Evolutionary conservation across 2,113 vertebrate genomes (phyloP).

Genomic region (Semnornis frantzii): DNA sequence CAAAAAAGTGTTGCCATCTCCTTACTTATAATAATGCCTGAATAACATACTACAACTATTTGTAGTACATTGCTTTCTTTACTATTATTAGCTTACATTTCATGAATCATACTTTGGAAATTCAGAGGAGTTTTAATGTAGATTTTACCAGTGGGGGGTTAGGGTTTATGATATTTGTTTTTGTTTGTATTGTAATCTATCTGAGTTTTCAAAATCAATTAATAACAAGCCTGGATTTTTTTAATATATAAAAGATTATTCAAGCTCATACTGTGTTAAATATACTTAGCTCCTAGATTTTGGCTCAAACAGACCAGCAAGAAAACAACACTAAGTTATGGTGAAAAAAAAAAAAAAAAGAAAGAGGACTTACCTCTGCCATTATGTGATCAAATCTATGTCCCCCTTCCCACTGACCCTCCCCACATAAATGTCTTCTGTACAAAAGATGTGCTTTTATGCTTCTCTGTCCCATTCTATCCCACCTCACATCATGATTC

Average conservation of each 20-base stretch:
- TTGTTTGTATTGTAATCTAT: background rate
- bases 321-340: background rate
- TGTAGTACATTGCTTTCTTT: background rate
- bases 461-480: background rate
- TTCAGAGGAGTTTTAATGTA: background rate
- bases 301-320: background rate
- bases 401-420: no score
- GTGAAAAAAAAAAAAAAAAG: background rate
- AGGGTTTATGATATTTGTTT: background rate
- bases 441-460: background rate
- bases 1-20: background rate
- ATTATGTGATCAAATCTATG: fast-evolving
- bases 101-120: background rate
- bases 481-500: background rate
- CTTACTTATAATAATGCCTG: background rate
- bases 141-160: background rate
- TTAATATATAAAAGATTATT: background rate
- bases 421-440: background rate
- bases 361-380: background rate
- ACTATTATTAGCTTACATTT: background rate
- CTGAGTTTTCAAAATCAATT: background rate
- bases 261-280: background rate
- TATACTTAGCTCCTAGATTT: background rate
- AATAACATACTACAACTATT: background rate
- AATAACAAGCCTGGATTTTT: background rate